phyloP scores from a whole-genome alignment of 2,113 vertebrate genomes.

The Pangasianodon gigas region DNA sequence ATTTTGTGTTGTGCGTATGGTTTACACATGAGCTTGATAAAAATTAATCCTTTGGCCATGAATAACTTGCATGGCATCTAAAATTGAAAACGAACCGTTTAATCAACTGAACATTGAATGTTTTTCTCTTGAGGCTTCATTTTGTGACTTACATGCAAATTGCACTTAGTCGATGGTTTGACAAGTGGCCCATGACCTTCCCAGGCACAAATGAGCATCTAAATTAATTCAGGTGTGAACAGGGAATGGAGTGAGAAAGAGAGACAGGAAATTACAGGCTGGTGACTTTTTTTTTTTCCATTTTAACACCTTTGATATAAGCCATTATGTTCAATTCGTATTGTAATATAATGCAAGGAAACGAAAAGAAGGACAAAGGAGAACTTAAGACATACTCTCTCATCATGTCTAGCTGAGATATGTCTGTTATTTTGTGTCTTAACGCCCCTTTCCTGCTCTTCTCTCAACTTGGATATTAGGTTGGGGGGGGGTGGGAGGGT shows the following conservation, averaged over 20 bases:
- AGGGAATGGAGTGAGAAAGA: background rate
- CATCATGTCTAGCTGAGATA: background rate
- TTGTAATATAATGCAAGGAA: background rate
- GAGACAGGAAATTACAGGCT: background rate
- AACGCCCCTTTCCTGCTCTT: background rate
- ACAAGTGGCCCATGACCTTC: background rate
- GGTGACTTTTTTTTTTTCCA: background rate
- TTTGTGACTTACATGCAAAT: background rate
- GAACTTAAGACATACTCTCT: background rate
- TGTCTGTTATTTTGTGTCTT: background rate
- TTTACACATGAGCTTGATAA: background rate
- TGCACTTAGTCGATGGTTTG: background rate
- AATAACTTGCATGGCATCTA: background rate
- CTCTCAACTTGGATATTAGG: constrained; percentile 1
- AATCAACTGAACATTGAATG: background rate
- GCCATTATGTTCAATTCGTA: background rate
- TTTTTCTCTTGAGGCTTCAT: background rate
- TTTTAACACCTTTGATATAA: background rate
- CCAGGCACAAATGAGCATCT: background rate
- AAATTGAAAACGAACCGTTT: background rate
- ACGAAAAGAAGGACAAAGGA: background rate
- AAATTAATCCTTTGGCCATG: background rate
- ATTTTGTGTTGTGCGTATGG: background rate
- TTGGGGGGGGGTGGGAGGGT: too few species aligned
- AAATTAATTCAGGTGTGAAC: background rate